Evolutionary conservation across 1,140 invertebrate species (phyloP), one percentile per base, ranked within the genome.

Genomic region (Aphelenchoides besseyi): DNA sequence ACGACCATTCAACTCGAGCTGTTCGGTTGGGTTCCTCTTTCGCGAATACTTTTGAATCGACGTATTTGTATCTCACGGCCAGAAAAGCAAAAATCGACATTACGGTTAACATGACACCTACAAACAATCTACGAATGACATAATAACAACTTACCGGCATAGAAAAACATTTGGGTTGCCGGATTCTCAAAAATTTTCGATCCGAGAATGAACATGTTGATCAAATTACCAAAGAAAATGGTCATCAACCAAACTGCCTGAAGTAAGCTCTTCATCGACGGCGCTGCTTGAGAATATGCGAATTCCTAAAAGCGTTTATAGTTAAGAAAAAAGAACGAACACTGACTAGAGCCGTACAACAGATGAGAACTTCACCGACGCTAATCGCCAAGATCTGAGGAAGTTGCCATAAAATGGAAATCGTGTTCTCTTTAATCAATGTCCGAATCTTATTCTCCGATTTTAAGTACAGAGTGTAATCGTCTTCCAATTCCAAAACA

Each of bases 331-430:
- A n/a, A n/a, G n/a, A n/a, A n/a, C n/a, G n/a, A n/a, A n/a, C n/a
- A n/a, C n/a, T n/a, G n/a, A n/a, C n/a, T 18, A 95, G 87, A 8
- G 93, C 94, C 0, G 92, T 95, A 16, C 96, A 89, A 0, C 91
- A 92, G 83, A 95, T 95, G 87, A 96, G 89, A 29, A 96, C 88
- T 86, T 91, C 92, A 18, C 29, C 93, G 72, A 90, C 87, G 0
- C 93, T 94, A 71, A 95, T 90, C 0, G 94, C 85, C 28, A 94
- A 85, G 82, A 94, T 93, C 82, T 95, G 93, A 0, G 93, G 92
- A 16, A 95, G 82, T 72, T 94, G 87, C 90, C 90, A 92, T 0
- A 93, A 81, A 72, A 95, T 92, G 74, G 90, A 90, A 3, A 95
- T 83, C 0, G 87, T 88, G 77, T 91, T 92, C 0, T 90, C 87